Base-by-base conservation (phyloP, 2,797 vertebrate species). In the Chaetophractus vellerosus region DNA sequence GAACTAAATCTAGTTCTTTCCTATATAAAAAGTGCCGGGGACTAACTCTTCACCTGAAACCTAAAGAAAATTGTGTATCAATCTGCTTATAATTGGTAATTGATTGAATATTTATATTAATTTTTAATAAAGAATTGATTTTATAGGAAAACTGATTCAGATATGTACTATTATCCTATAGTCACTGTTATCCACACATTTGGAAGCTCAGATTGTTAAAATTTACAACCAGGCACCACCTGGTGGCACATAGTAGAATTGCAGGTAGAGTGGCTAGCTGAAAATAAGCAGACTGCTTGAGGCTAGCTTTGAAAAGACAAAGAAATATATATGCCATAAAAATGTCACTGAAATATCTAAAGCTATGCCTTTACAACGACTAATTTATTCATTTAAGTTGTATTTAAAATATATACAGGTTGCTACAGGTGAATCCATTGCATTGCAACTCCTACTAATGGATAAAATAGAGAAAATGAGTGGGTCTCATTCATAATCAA, bases 181-280 rank as follows among this genome's bases (percentile, higher is more conserved):
- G 10, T 74, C 52, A 72, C 2, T 90, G 11, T 81, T 85, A 84
- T 16, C 19, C 69, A 63, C 36, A 36, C 12, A 21, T 2, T 15
- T 6, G 55, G 31, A 69, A 88, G 15, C 36, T 14, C 90, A 59
- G 38, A 59, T 76, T 41, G 16, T 93, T 66, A 93, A 63, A 95
- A 71, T 74, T 79, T 93, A 89, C 33, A 75, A 86, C 16, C 71
- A 64, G n/a, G n/a, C 18, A 92, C 59, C 78, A 72, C 69, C 52
- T 93, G 68, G 64, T 82, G 90, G 78, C 63, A 92, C 2, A 78
- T 74, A 76, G 18, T 45, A 88, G 50, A 95, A 95, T 96, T 96
- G 84, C 33, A 95, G 94, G 81, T 84, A 95, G 61, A 96, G 92
- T 36, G 18, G 36, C 66, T 80, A 50, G n/a, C 50, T 72, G 45